Base-by-base conservation (phyloP, 37 sponge, comb jelly and placozoan genomes). In the Theonella swinhoei region DNA sequence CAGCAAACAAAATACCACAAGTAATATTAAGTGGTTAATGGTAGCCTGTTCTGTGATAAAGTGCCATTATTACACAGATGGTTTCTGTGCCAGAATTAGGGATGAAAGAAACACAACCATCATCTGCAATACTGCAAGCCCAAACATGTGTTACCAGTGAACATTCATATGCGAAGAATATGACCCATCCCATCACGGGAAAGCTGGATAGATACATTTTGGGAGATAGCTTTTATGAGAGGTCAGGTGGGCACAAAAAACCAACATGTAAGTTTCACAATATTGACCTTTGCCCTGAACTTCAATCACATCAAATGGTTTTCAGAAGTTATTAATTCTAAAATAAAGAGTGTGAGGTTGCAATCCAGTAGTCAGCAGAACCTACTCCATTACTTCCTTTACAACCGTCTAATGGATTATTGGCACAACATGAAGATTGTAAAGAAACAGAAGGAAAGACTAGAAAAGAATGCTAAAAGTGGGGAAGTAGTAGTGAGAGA, bases 361-460 rank as follows among this genome's bases (percentile, higher is more conserved):
- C 39, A 73, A 41, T 41, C 42, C 1, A 73, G 74, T 37, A 29
- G 24, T 24, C 74, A 73, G n/a, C 74, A 73, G 41, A 73, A 73
- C 24, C n/a, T 40, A 23, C 23, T n/a, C 19, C 74, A 73, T 37
- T 73, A 41, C 29, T 73, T 73, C 29, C 22, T 73, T 33, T 69
- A 69, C 70, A 73, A 73, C 43, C 3, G 74, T 3, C 74, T 73
- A 4, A 73, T 73, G 74, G 74, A 73, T 39, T 37, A 73, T 25
- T 73, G 43, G 42, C 74, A 73, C 43, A 73, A 39, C 28, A 73
- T 40, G 23, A 3, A 11, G 1, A 73, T 73, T 73, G 43, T 73
- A 39, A 20, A 33, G 1, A 73, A 73, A 28, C 74, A 73, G n/a
- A n/a, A 29, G 1, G 2, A 23, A 41, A 24, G 22, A 3, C 22